Conservation (phyloP, 2,888 invertebrate genomes). For the Epistrophella euchroma region DNA sequence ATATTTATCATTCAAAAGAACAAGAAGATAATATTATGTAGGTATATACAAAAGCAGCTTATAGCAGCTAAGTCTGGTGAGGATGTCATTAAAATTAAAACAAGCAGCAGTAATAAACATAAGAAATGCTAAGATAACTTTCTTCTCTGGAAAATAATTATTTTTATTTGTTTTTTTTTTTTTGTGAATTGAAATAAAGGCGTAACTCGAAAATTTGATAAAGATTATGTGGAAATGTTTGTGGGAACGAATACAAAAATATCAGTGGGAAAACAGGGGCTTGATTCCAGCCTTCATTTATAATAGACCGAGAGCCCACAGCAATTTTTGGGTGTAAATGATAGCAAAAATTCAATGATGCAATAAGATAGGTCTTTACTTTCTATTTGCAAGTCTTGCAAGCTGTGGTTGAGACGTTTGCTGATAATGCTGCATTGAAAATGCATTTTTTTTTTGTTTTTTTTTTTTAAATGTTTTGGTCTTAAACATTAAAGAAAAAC, state of each 20-base stretch:
- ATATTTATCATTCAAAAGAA: conserved; percentile 5
- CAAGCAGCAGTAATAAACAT: conserved; percentile 19
- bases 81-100: conserved; percentile 15
- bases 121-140: neutral
- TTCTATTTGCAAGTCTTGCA: no score
- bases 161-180: neutral
- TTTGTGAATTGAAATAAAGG: neutral
- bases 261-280: neutral
- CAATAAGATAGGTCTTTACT: no score
- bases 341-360: no score
- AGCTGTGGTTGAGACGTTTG: no score
- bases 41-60: neutral
- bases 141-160: neutral
- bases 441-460: no score
- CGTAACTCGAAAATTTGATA: neutral
- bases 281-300: neutral
- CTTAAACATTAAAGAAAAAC: no score
- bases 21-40: neutral
- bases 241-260: neutral
- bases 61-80: neutral
- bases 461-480: no score
- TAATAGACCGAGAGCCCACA: no score
- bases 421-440: no score
- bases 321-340: no score
- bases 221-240: neutral